Conservation (phyloP, 2,797 vertebrate genomes). For the Gymnodraco acuticeps region DNA sequence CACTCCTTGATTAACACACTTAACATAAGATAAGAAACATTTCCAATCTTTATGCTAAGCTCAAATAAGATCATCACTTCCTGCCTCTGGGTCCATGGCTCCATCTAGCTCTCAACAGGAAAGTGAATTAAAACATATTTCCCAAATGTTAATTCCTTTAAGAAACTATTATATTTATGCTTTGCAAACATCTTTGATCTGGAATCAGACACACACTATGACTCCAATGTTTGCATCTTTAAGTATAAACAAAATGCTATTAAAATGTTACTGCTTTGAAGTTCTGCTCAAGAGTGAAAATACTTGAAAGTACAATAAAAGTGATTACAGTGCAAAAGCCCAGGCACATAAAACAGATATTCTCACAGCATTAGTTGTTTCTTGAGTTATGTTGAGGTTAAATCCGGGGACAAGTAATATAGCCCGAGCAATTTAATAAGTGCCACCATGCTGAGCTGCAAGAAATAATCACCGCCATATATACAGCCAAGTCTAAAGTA, state of each 20-base stretch:
- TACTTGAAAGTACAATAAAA: slow-evolving; percentile 20
- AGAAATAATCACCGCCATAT: slow-evolving; percentile 39
- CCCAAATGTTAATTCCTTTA: neutral
- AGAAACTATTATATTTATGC: neutral
- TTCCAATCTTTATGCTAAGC: too few relatives aligned
- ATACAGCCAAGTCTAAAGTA: slow-evolving; percentile 38
- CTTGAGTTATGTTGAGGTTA: slow-evolving; percentile 19
- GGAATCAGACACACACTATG: neutral
- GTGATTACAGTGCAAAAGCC: slow-evolving; percentile 5
- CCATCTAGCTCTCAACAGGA: too few relatives aligned
- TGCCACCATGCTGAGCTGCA: slow-evolving; percentile 25
- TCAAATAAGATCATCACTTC: too few relatives aligned
- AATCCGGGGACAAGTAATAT: neutral
- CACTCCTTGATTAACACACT: neutral
- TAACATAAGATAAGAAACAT: neutral
- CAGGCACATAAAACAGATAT: neutral
- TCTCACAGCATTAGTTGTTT: slow-evolving; percentile 19
- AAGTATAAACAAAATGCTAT: slow-evolving; percentile 1
- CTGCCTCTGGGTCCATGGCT: too few relatives aligned
- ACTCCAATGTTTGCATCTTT: neutral
- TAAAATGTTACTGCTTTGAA: neutral
- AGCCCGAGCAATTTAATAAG: slow-evolving; percentile 45
- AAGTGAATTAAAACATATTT: too few relatives aligned
- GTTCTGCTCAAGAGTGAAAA: neutral
- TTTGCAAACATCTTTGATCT: neutral